These are phyloP conservation scores for Asteroscopus sphinx DNA, from an alignment of 2,888 invertebrate species.

Conservation along the genomic window DNA sequence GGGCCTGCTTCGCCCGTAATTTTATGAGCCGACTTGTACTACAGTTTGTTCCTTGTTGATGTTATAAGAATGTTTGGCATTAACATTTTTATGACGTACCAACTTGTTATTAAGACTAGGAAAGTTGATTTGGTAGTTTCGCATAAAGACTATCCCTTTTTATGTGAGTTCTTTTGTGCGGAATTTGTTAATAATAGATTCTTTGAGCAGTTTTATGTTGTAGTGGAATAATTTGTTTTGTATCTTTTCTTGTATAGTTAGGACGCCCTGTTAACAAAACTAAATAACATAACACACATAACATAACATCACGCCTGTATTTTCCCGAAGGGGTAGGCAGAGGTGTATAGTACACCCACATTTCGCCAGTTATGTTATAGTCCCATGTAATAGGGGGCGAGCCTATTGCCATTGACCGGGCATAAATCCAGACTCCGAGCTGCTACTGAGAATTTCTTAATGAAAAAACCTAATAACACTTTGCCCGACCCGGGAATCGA, in stretches of 20 bases:
- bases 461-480: no score
- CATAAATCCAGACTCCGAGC: no score
- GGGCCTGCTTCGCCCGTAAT: conserved; percentile 73
- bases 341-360: no score
- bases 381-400: no score
- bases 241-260: neutral
- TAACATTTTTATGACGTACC: conserved; percentile 72
- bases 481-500: no score
- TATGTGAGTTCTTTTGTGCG: conserved; percentile 49
- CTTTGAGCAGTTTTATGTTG: conserved; percentile 30
- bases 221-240: conserved; percentile 11
- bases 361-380: no score
- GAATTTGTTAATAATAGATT: conserved; percentile 52
- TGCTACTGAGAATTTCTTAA: no score
- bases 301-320: no score
- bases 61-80: conserved; percentile 71
- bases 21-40: conserved; percentile 76
- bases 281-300: no score
- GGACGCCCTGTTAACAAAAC: no score
- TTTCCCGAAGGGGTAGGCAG: no score
- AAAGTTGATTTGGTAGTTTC: conserved; percentile 53
- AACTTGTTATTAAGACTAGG: conserved; percentile 61
- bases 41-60: conserved; percentile 75
- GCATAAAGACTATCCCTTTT: conserved; percentile 48
- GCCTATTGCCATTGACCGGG: no score